These are phyloP conservation scores for Danionella dracula DNA, from an alignment of 2,797 vertebrate species.

Conservation along the genomic window DNA sequence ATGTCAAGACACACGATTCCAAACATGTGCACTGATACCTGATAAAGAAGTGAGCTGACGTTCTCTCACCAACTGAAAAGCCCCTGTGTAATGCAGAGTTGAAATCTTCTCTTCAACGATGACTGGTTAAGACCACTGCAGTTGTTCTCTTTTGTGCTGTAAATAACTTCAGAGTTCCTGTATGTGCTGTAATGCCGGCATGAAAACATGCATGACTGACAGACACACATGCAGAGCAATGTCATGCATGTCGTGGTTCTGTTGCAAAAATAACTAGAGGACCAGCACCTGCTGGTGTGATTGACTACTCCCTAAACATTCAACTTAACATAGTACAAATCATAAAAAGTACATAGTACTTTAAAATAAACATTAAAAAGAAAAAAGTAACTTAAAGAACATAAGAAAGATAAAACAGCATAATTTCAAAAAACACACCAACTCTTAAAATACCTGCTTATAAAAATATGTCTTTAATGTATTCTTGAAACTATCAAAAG, in stretches of 20 bases:
- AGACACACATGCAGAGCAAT: neutral
- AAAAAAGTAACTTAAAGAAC: no score
- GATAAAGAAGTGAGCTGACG: constrained; percentile 20
- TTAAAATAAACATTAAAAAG: no score
- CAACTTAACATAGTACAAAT: no score
- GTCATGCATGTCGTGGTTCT: neutral
- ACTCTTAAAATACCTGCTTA: no score
- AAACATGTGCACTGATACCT: constrained; percentile 2
- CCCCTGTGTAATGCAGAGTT: neutral
- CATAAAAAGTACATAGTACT: no score
- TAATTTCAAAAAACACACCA: no score
- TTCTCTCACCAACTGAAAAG: neutral
- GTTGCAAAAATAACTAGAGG: neutral
- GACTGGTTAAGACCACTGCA: constrained; percentile 17
- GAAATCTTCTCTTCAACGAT: neutral
- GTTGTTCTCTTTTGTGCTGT: constrained; percentile 8
- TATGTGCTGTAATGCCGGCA: neutral
- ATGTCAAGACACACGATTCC: neutral
- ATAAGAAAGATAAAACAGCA: no score
- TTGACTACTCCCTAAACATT: no score
- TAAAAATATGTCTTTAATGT: no score
- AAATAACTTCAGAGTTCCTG: neutral
- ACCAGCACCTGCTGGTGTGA: no score
- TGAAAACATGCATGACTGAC: neutral
- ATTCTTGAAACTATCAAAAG: no score